These are phyloP conservation scores for Gobio gobio DNA, from an alignment of 2,113 vertebrate genomes.

Conservation along the genomic window DNA sequence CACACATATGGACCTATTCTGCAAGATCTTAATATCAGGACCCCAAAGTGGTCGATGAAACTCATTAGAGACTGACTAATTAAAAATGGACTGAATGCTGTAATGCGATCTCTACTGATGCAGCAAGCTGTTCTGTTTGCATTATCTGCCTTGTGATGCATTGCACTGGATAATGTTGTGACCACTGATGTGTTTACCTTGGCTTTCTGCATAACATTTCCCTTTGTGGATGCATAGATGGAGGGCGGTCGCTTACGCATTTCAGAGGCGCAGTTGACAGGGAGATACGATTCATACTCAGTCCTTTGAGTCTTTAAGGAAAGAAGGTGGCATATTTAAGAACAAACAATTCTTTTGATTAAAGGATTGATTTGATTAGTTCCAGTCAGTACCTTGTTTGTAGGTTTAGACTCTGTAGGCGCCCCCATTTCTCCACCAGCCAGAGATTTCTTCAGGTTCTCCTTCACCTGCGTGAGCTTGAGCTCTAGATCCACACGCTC, in stretches of 20 bases:
- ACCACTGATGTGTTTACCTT: constrained; percentile 78
- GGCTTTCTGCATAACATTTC: constrained; percentile 92
- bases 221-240: constrained; percentile 82
- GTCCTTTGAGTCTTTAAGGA: constrained; percentile 66
- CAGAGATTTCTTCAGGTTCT: constrained; percentile 89
- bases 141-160: neutral
- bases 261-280: constrained; percentile 90
- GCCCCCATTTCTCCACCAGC: constrained; percentile 85
- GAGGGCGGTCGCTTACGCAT: constrained; percentile 87
- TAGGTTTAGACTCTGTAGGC: constrained; percentile 73
- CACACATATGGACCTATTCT: neutral
- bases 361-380: neutral
- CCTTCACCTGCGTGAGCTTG: constrained; percentile 87
- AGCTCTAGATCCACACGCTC: constrained; percentile 90
- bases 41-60: neutral
- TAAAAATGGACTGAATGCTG: constrained; percentile 6
- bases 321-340: neutral
- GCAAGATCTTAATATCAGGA: neutral
- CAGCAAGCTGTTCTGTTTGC: neutral
- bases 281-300: constrained; percentile 80
- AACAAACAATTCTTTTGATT: neutral
- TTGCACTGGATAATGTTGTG: neutral
- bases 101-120: constrained; percentile 7
- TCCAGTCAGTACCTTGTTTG: constrained; percentile 72
- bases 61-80: neutral